Evolutionary conservation across 2,888 invertebrate species (phyloP).

Genomic region (Eupithecia exiguata): DNA sequence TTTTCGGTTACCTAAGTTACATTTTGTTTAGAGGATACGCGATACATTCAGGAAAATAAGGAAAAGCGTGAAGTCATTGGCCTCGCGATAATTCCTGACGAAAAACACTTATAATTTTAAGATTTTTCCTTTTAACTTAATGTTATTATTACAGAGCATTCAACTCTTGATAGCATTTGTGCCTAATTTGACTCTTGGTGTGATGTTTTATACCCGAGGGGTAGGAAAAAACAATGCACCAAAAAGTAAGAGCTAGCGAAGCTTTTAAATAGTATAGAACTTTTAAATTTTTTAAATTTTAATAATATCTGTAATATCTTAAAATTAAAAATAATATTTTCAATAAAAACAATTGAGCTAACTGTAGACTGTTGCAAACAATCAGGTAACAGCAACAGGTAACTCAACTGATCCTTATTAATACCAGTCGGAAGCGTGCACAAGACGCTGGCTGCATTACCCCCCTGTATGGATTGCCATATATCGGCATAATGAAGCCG

Average conservation of each 20-base stretch:
- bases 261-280: too few species aligned
- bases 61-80: constrained; percentile 20
- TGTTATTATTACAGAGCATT: constrained; percentile 31
- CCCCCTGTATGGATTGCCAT: too few species aligned
- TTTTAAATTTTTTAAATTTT: too few species aligned
- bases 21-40: not conserved
- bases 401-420: too few species aligned
- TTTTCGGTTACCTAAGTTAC: not conserved
- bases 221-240: not conserved
- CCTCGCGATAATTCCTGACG: constrained; percentile 19
- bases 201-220: not conserved
- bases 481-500: too few species aligned
- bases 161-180: constrained; percentile 13
- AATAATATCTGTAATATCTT: too few species aligned
- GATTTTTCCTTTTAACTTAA: constrained; percentile 31
- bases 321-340: too few species aligned
- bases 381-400: too few species aligned
- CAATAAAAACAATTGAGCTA: too few species aligned
- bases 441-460: too few species aligned
- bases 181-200: not conserved
- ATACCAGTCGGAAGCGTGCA: too few species aligned
- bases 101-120: constrained; percentile 32
- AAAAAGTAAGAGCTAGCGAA: not conserved
- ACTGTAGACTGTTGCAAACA: too few species aligned
- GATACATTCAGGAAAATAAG: not conserved